Evolutionary conservation across 2,113 vertebrate species (phyloP).

Genomic region (Eulacestoma nigropectus): DNA sequence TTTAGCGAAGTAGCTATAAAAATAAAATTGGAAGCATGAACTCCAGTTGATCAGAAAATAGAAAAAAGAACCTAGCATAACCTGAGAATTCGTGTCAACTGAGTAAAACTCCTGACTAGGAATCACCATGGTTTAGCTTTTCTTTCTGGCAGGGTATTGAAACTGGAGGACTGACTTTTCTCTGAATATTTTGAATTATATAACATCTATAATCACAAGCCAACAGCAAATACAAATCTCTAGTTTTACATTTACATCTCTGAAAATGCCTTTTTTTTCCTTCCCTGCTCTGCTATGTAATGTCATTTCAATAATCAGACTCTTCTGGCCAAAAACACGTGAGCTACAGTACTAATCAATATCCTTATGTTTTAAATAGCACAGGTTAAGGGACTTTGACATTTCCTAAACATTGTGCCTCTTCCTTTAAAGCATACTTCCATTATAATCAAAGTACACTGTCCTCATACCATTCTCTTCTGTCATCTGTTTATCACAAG

Average conservation of each 20-base stretch:
- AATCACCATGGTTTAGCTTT: background rate
- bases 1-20: background rate
- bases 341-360: background rate
- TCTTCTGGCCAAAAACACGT: background rate
- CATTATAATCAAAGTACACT: background rate
- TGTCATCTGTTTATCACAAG: background rate
- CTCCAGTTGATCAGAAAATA: background rate
- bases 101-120: background rate
- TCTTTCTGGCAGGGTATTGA: accelerated
- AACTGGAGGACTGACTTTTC: background rate
- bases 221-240: background rate
- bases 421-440: background rate
- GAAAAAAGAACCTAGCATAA: background rate
- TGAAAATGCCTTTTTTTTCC: background rate
- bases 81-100: background rate
- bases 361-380: background rate
- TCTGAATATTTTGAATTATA: background rate
- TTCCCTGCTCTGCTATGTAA: accelerated
- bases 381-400: background rate
- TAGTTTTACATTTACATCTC: background rate
- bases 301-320: background rate
- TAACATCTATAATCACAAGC: background rate
- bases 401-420: background rate
- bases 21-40: background rate
- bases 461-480: background rate